These are phyloP conservation scores for Polypterus bichir DNA, from an alignment of 2,113 vertebrate genomes.

Conservation along the genomic window DNA sequence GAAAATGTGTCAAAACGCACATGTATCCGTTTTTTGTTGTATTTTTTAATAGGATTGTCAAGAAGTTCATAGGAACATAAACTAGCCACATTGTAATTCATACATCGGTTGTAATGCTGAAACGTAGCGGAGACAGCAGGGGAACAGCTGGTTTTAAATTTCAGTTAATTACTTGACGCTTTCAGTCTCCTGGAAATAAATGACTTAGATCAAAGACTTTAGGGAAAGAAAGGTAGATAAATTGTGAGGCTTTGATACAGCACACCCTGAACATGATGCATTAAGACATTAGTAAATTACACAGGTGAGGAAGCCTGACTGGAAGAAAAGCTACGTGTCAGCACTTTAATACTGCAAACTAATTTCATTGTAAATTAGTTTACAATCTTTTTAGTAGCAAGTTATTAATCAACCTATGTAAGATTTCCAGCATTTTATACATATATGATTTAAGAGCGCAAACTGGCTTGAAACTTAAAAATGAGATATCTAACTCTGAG, in stretches of 20 bases:
- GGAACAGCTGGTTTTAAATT: neutral
- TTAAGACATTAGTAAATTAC: neutral
- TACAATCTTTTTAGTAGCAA: neutral
- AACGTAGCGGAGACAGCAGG: neutral
- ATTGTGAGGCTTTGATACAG: neutral
- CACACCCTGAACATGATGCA: neutral
- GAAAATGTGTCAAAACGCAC: neutral
- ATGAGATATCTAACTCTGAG: neutral
- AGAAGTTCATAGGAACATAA: neutral
- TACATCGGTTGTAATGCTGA: neutral
- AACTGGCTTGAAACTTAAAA: neutral
- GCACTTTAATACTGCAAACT: neutral
- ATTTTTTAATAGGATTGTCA: neutral
- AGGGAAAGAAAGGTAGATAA: neutral
- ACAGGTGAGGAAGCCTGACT: neutral
- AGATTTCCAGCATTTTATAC: neutral
- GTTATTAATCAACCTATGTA: neutral
- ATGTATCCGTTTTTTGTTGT: neutral
- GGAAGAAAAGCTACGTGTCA: neutral
- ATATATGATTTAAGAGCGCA: neutral
- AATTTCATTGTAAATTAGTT: neutral
- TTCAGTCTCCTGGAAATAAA: neutral
- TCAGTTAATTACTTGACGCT: neutral
- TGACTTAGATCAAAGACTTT: neutral
- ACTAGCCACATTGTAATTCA: neutral